Conservation (phyloP, 2,797 vertebrate genomes). For the Chromobotia macracanthus region DNA sequence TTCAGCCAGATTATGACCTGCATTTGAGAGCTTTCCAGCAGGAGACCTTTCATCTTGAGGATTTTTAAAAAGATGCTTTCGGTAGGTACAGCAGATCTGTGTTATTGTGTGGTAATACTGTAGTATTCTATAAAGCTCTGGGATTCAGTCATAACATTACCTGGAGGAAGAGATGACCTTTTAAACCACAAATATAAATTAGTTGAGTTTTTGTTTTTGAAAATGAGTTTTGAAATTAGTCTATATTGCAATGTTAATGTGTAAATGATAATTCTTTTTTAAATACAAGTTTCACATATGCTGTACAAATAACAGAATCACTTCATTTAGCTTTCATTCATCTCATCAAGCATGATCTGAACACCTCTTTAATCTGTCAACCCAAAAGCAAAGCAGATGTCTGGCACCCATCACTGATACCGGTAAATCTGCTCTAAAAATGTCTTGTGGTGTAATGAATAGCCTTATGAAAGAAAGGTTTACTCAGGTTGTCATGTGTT, state of each 20-base stretch:
- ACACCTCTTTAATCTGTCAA: slow-evolving; percentile 41
- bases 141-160: background rate
- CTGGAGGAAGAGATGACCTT: slow-evolving; percentile 17
- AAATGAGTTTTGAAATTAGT: too few species aligned
- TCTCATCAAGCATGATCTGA: slow-evolving; percentile 27
- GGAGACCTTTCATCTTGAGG: slow-evolving; percentile 39
- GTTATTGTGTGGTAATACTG: slow-evolving; percentile 23
- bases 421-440: slow-evolving; percentile 30
- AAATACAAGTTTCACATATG: too few species aligned
- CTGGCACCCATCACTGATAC: slow-evolving; percentile 24
- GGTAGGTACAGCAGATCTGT: background rate
- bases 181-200: slow-evolving; percentile 18
- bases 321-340: slow-evolving; percentile 58
- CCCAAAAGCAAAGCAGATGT: slow-evolving; percentile 18
- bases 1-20: slow-evolving; percentile 61
- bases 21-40: slow-evolving; percentile 36
- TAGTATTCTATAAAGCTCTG: slow-evolving; percentile 9
- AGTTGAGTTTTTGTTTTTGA: too few species aligned
- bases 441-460: slow-evolving; percentile 46
- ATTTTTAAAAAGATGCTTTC: slow-evolving; percentile 37
- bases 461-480: slow-evolving; percentile 13
- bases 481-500: slow-evolving; percentile 2
- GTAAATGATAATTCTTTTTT: too few species aligned
- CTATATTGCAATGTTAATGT: too few species aligned
- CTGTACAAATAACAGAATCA: slow-evolving; percentile 24